A percentile compares a stretch with the other conserved stretches of the same genome.
Conservation (phyloP, 2,888 invertebrate species). For the Drosophila villosipedis region DNA sequence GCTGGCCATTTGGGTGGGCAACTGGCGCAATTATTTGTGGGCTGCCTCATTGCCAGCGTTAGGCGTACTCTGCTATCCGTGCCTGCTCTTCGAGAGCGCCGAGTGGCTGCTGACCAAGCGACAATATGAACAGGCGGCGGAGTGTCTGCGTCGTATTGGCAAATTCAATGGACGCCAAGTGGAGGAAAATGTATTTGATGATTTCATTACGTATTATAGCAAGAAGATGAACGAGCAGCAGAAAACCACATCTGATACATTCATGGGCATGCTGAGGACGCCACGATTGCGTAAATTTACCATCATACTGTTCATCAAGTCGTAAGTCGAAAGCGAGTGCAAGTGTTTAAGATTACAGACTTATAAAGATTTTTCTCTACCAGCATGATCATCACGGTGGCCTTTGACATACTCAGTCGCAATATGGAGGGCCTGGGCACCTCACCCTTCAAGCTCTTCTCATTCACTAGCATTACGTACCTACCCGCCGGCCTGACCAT, state of each 20-base stretch:
- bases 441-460: constrained; percentile 87
- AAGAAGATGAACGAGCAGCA: constrained; percentile 58
- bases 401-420: constrained; percentile 87
- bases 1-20: constrained; percentile 85
- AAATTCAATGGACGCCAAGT: constrained; percentile 86
- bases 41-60: constrained; percentile 86
- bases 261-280: constrained; percentile 86
- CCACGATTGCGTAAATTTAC: constrained; percentile 87
- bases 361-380: not conserved
- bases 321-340: constrained; percentile 84
- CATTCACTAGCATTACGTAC: constrained; percentile 86
- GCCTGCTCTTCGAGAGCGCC: constrained; percentile 87
- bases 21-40: constrained; percentile 86
- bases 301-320: constrained; percentile 87
- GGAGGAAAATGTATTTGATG: constrained; percentile 84
- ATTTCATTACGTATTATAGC: constrained; percentile 83
- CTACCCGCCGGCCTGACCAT: constrained; percentile 86
- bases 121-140: constrained; percentile 85
- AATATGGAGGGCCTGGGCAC: constrained; percentile 87
- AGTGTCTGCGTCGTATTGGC: constrained; percentile 86
- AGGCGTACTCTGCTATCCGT: constrained; percentile 85
- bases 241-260: constrained; percentile 72
- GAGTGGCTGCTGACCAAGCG: constrained; percentile 87
- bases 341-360: not conserved
- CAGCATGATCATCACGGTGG: constrained; percentile 87